Base-by-base conservation (phyloP, 2,797 vertebrate species). In the Gila robusta region DNA sequence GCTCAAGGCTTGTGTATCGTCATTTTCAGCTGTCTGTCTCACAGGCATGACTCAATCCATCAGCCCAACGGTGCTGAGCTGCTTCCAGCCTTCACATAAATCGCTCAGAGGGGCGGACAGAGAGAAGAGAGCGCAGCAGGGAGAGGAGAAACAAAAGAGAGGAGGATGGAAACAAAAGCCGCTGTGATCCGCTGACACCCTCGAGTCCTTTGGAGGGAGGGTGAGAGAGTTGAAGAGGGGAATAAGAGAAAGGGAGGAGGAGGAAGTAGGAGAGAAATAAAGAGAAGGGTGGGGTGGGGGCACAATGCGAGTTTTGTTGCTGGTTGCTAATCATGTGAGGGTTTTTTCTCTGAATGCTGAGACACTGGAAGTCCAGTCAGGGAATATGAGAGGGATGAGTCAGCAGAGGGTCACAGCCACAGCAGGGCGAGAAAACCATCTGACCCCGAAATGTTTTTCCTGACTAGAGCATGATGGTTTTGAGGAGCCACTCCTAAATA, bases 251-350 rank as follows among this genome's bases (percentile, higher is more conserved):
- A 73, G 76, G 69, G 81, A 83, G 80, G 82, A 79, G 80, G 70
- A 83, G 71, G 69, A 82, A 86, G 66, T 56, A 70, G 37, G 49
- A 78, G 64, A 70, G 79, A 70, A 86, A 74, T 59, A 73, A 52
- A 73, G 28, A 44, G 35, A 76, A 3, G 64, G 28, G 62, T 23
- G 76, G 81, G 81, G 90, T 88, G 87, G 87, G 88, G 28, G 79
- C 47, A 93, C 91, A 93, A 93, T 92, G 91, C 77, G 5, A 89
- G 87, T 90, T 88, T 73, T 91, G 91, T 94, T 94, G 91, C 93
- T 91, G 79, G 70, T 86, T 90, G 85, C 89, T 89, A 91, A 90
- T 92, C 81, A 76, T 93, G 89, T 84, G 82, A 82, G 91, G 88
- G 87, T 69, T 64, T 85, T 82, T 83, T 73, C 85, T 88, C 88